Evolutionary conservation across 2,113 vertebrate species (phyloP), one percentile per base, ranked within the genome.

Genomic region (Pterocles orientalis): DNA sequence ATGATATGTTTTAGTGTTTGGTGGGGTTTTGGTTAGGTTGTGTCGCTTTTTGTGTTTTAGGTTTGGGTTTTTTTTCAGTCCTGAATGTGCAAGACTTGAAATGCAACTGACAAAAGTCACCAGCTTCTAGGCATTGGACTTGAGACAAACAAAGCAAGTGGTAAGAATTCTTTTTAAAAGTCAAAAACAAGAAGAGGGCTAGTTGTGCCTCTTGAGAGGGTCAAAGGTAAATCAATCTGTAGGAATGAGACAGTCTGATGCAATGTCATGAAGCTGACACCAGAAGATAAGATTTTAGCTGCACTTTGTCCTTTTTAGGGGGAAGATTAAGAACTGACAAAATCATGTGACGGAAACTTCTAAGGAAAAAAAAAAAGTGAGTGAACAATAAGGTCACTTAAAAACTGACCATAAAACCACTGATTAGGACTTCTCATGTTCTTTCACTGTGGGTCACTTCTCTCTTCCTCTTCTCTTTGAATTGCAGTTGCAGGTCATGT

Each of bases 281-380:
- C 41, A 94, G 66, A 77, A 92, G 53, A 76, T 84, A 87, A 94
- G 69, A 91, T 89, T 83, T 92, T 71, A 81, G 61, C 21, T 76
- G 53, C 24, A 71, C 45, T 95, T 95, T 87, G 73, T 50, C 77
- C 73, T 91, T 86, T 68, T 53, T 23, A 75, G 33, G 7, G 39
- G 34, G 12, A 86, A 92, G 57, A 65, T 76, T 60, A 72, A 71
- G 54, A 92, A 69, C 36, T 43, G 53, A 69, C 12, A 93, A 53
- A 93, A 94, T 41, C 90, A 88, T 0, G 2, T 84, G 88, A 87
- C 33, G 31, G 80, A 79, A 93, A 92, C 47, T 64, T 18, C 9
- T 51, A 47, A 94, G 65, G 75, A 88, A 94, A 60, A 54, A 72
- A 53, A 51, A 24, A 24, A 51, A 25, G 50, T 33, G 48, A 86